Base-by-base conservation (phyloP, 2,888 invertebrate genomes). In the Drosophila antonietae region DNA sequence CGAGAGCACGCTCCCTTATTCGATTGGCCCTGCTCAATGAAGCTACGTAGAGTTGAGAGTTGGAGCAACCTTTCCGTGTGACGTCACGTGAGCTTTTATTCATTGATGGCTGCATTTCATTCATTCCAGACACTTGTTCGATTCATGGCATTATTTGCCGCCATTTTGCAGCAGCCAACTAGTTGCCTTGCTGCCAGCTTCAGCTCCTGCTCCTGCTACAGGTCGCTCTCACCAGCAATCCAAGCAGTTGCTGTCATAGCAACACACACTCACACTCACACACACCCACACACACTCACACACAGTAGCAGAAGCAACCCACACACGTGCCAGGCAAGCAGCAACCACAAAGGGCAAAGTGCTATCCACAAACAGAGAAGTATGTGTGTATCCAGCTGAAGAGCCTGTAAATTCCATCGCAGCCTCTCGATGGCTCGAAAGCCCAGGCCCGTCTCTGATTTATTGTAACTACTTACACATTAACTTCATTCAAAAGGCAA, bases 281-380 rank as follows among this genome's bases (percentile, higher is more conserved):
- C 68, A 68, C 60, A 60, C 68, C 46, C 46, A 2, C 57, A 69
- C 20, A 31, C 18, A 43, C 68, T 68, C 62, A 53, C 62, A 49
- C 47, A 47, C 65, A 67, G 56, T 2, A 33, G 57, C 57, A 56
- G 18, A 14, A n/a, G 1, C 57, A 57, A 35, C 89, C 78, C 74
- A 78, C 85, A 74, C 72, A 64, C 75, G 70, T 65, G 75, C 53
- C 70, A 60, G 41, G 43, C 55, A 59, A 41, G 49, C 47, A 73
- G 60, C 56, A 57, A 64, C 62, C 67, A 52, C 76, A 89, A 90
- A 90, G 89, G 89, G 83, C 90, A 87, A 88, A 87, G 77, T 65
- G 62, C 56, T 51, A 70, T 57, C 10, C 43, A 49, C 18, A 69
- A n/a, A 41, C 31, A 41, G 15, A 9, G 5, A 35, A 18, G 15